Base-by-base conservation (phyloP, 2,888 invertebrate species). In the Agrenia bidenticulata region DNA sequence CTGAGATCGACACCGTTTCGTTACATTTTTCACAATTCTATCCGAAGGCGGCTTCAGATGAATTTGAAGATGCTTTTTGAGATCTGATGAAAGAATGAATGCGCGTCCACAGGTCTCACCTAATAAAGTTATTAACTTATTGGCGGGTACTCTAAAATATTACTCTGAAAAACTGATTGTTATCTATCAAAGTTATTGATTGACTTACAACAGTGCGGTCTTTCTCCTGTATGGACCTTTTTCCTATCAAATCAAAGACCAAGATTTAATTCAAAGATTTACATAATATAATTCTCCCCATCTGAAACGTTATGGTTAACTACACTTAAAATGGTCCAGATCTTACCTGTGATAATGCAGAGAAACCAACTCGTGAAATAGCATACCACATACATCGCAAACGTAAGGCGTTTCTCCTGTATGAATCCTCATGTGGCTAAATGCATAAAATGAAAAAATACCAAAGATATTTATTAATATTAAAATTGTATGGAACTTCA, bases 351-450 rank as follows among this genome's bases (percentile, higher is more conserved):
- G 76, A 63, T 76, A 76, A 42, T 75, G 71, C 7, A 75, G 50
- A 4, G 74, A 75, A 1, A 76, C 76, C 19, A 76, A 67, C 56
- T 76, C 76, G 51, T 76, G 73, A 60, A 76, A 76, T 21, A 69
- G 69, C 65, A 68, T 62, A 26, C 66, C 66, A 63, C 72, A 75
- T n/a, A 69, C 69, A 32, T 69, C 68, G 53, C 75, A 75, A 9
- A 66, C 64, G 39, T 75, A 75, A 1, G 75, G 75, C 53, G 62
- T 64, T 55, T 69, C 66, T 9, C 66, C 66, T 2, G 72, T 72
- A 56, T 72, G 72, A 37, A 72, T 71, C 57, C 71, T 66, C 66
- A 69, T 67, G 26, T 72, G 71, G 19, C 68, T 68, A 21, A 19
- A 57, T 23, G n/a, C n/a, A 45, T 15, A 54, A 5, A 26, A 32